Base-by-base conservation (phyloP, 2,113 vertebrate species). In the Thunnus maccoyii region DNA sequence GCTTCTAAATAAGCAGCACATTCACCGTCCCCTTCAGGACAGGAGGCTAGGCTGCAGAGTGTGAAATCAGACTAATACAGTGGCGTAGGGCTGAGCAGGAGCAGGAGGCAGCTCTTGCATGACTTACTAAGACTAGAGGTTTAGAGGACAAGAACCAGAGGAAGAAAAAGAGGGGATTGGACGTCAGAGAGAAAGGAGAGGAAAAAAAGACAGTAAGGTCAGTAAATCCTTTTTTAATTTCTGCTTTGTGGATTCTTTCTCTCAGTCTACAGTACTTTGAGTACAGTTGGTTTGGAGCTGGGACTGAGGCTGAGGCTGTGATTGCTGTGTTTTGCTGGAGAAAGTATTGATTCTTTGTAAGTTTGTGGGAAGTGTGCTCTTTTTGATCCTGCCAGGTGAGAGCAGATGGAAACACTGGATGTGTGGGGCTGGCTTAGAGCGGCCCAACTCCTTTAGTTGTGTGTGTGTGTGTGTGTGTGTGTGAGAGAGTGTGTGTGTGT, bases 1-100 rank as follows among this genome's bases (percentile, higher is more conserved):
- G 94, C 94, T 95, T 94, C 94, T 95, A 94, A 94, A 95, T 95
- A 95, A 95, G 93, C 93, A 95, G 93, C 92, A 90, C 91, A 91
- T 93, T 94, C 91, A 94, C 89, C 89, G 92, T 93, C 94, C 95
- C 93, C 95, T 94, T 93, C 93, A 94, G 94, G 95, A 95, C 93
- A 93, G 94, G 90, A 93, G 93, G 93, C 91, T 93, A 87, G 90
- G 92, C 94, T 95, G 94, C 94, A 93, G 91, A 91, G 93, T 95
- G 95, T 95, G 94, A 95, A 95, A 95, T 94, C 94, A 94, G 92
- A 95, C 93, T 94, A 93, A 94, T 94, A 93, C 94, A 90, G 88
- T 93, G 92, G 93, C 87, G 90, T 93, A 76, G 90, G 90, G 88
- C 92, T 89, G 91, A 90, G 88, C 90, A 89, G 91, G 86, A 91